Base-by-base conservation (phyloP, 2,888 invertebrate genomes). In the Lithodes maja region DNA sequence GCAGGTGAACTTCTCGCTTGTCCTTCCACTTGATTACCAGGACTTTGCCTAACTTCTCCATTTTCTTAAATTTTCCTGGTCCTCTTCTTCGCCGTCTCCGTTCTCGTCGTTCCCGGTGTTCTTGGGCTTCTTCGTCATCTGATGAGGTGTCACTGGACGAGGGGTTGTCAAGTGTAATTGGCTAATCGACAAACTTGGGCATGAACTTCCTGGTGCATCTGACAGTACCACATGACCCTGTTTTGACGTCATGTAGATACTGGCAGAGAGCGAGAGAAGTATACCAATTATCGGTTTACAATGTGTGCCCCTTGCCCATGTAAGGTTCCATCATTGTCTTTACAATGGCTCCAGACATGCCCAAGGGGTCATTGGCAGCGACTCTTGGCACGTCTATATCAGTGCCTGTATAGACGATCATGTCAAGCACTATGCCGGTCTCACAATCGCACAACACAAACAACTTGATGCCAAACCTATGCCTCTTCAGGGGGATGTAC, bases 361-460 rank as follows among this genome's bases (percentile, higher is more conserved):
- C 75, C 54, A 83, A 3, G 1, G 74, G 75, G 50, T 74, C 83
- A 1, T 50, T 50, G 5, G n/a, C 9, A 3, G 9, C 5, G 1
- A 17, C 83, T 9, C 2, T 5, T 1, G 74, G 54, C 0, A 75
- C 5, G 17, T 83, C 75, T 12, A 69, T 49, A 12, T 52, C 53
- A 3, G 74, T 55, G 49, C 53, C 83, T 9, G 75, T 17, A 33
- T 75, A 83, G 3, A 83, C 83, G 3, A 54, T 75, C 15, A 55
- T 0, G 49, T 83, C 83, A n/a, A 75, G 75, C 12, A 83, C 52
- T 2, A 75, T 9, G 7, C 75, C 83, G 1, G 74, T 54, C 3
- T 83, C 75, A 83, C 83, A 83, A 17, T 83, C 83, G 15, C 83
- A 83, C 0, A 83, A 53, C 1, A 83, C 17, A 17, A 83, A 83